Evolutionary conservation across 2,797 vertebrate genomes (phyloP), one percentile per base, ranked within the genome.

Genomic region (Siniperca scherzeri): DNA sequence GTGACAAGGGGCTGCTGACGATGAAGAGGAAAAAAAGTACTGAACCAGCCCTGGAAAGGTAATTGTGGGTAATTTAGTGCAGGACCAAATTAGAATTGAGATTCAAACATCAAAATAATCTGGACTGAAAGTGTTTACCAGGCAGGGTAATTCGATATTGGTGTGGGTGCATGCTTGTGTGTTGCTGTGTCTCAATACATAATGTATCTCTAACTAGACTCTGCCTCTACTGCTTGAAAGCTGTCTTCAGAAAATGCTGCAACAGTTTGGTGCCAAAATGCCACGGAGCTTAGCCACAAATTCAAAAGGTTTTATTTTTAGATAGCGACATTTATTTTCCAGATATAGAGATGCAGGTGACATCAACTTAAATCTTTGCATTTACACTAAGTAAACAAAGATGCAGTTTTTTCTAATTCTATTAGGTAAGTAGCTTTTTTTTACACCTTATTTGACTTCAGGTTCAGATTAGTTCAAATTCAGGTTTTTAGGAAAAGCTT

Each of bases 11-110:
- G 42, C 66, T 69, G 76, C 38, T 83, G 36, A 73, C 1, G 42
- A 87, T 66, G 61, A 88, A 86, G 62, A 79, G 62, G 38, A 3
- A 70, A 53, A 72, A 80, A 82, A 65, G 40, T 27, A 74, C 27
- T 72, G 56, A 67, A 82, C 50, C 76, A 72, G 59, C 8, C 44
- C 66, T 86, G 67, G 85, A 78, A 89, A 85, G 85, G 86, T 89
- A 84, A 90, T 90, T 88, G 79, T 69, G 69, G 81, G 82, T 82
- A 82, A 92, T 91, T 89, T 86, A 77, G 78, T 73, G 77, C 70
- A 74, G 77, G 77, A 84, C 57, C 57, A 84, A 87, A 90, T 85
- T 87, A 84, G 78, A 88, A 83, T 27, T 38, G 70, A 80, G 87
- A 83, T 88, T 88, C 80, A 89, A 90, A 87, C 71, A 48, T 86